Conservation (phyloP, 2,888 invertebrate species). For the Patella pellucida region DNA sequence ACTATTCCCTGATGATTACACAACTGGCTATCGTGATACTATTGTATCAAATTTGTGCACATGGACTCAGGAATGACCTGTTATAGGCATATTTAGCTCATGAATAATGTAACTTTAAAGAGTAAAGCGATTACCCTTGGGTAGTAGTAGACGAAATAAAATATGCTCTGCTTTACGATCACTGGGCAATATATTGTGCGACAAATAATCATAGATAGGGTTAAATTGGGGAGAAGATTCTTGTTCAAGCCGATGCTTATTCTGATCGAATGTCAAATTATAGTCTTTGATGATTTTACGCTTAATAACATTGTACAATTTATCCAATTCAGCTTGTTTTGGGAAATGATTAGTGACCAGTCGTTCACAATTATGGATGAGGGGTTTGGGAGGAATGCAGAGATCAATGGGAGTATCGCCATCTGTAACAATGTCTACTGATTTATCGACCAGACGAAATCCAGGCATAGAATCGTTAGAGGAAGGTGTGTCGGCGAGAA, state of each 20-base stretch:
- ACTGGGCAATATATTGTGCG: background rate
- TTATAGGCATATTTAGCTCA: too few relatives aligned
- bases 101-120: too few relatives aligned
- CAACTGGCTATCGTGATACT: background rate
- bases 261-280: background rate
- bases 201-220: background rate
- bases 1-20: background rate
- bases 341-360: background rate
- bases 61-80: background rate
- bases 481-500: too few relatives aligned
- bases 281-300: background rate
- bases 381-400: background rate
- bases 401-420: too few relatives aligned
- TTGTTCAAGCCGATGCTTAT: background rate
- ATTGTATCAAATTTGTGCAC: background rate
- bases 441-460: too few relatives aligned
- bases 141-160: background rate
- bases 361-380: background rate
- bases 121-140: background rate
- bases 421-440: too few relatives aligned
- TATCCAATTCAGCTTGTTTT: background rate
- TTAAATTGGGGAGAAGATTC: conserved; percentile 5
- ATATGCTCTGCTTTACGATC: background rate
- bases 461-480: too few relatives aligned
- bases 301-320: background rate